A percentile compares a stretch with the other conserved stretches of the same genome.
These are phyloP conservation scores for Pandemis corylana DNA, from an alignment of 2,888 invertebrate genomes.

Conservation along the genomic window DNA sequence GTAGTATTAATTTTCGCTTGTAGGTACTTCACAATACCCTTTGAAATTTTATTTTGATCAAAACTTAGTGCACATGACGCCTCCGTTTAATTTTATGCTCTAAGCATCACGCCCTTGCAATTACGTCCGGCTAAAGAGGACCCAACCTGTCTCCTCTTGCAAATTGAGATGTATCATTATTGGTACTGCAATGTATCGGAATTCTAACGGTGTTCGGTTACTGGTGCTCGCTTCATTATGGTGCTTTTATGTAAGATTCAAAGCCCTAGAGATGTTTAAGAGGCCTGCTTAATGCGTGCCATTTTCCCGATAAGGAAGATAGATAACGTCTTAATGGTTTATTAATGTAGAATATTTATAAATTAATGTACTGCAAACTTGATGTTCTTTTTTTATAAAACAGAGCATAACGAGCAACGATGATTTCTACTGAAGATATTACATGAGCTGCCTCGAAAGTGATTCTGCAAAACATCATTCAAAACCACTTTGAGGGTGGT, in stretches of 20 bases:
- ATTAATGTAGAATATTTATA: neutral
- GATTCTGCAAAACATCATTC: too few species aligned
- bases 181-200: constrained; percentile 43
- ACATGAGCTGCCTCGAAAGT: too few species aligned
- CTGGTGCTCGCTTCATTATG: constrained; percentile 32
- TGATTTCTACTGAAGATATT: too few species aligned
- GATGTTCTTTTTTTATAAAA: too few species aligned
- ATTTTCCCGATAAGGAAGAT: constrained; percentile 30
- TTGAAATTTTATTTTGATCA: too few species aligned
- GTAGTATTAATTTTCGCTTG: too few species aligned
- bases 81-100: neutral
- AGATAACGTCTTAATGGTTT: constrained; percentile 23
- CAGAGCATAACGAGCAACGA: too few species aligned
- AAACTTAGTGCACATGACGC: neutral
- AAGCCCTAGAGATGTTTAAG: constrained; percentile 27
- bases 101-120: constrained; percentile 59
- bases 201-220: constrained; percentile 27
- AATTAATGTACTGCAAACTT: neutral
- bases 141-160: constrained; percentile 52
- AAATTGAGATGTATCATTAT: constrained; percentile 62
- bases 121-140: constrained; percentile 60
- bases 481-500: too few species aligned
- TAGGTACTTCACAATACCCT: too few species aligned
- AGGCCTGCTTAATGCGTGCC: constrained; percentile 22
- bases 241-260: constrained; percentile 21